phyloP scores from a whole-genome alignment of 2,797 vertebrate species.

The Lepus townsendii region DNA sequence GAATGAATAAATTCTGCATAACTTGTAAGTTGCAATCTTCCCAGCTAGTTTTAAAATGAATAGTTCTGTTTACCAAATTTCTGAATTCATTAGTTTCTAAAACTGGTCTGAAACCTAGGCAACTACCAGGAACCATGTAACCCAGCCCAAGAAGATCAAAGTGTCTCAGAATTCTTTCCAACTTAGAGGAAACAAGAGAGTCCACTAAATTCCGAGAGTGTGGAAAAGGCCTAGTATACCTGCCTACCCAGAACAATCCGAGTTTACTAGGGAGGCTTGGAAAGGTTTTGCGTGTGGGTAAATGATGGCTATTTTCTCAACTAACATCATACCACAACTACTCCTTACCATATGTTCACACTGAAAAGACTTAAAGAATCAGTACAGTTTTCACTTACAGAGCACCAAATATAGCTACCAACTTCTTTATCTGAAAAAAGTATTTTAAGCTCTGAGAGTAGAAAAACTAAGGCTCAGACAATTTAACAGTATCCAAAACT shows the following conservation, averaged over 20 bases:
- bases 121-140: not conserved
- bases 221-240: not conserved
- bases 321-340: not conserved
- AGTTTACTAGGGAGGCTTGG: not conserved
- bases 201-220: not conserved
- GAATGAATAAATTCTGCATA: not conserved
- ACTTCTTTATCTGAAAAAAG: not conserved
- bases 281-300: not conserved
- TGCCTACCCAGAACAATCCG: not conserved
- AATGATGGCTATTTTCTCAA: not conserved
- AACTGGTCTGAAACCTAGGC: not conserved
- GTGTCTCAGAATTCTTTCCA: not conserved
- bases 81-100: slow-evolving; percentile 8
- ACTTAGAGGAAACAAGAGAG: not conserved
- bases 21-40: not conserved
- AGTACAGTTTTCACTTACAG: not conserved
- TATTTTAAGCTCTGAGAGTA: slow-evolving; percentile 19
- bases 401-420: not conserved
- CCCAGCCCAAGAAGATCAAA: not conserved
- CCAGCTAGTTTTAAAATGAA: not conserved
- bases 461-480: not conserved
- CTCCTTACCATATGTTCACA: not conserved
- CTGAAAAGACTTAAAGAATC: not conserved
- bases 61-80: slow-evolving; percentile 5
- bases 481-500: slow-evolving; percentile 55